A percentile compares a stretch with the other conserved stretches of the same genome.
Evolutionary conservation across 2,888 invertebrate species (phyloP).

Genomic region (Drosophila paranaensis): DNA sequence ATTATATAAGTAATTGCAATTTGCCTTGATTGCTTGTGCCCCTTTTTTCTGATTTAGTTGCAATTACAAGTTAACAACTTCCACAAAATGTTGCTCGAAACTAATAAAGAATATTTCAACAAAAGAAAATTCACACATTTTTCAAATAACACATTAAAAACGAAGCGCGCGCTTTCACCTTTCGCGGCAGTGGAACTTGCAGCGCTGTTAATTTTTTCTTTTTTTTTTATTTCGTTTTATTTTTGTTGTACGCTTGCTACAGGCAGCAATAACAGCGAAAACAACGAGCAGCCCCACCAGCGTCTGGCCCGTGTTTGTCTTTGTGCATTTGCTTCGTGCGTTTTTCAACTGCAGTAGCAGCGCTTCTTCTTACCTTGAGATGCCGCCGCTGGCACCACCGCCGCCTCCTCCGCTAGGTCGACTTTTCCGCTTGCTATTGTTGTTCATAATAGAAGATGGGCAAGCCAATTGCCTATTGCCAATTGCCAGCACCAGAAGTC

Average conservation of each 20-base stretch:
- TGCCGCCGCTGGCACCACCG: constrained; percentile 75
- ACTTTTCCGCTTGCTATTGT: constrained; percentile 93
- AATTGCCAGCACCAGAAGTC: constrained; percentile 67
- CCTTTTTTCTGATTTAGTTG: constrained; percentile 36
- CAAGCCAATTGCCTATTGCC: constrained; percentile 62
- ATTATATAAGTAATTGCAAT: constrained; percentile 79
- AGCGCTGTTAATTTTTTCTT: constrained; percentile 9
- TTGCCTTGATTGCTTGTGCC: constrained; percentile 62
- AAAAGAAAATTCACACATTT: constrained; percentile 16
- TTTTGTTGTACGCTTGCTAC: constrained; percentile 36
- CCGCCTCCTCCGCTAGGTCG: constrained; percentile 87
- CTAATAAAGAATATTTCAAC: constrained; percentile 7
- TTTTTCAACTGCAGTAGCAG: constrained; percentile 45
- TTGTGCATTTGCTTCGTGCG: constrained; percentile 53
- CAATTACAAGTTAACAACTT: constrained; percentile 32
- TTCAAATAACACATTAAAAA: constrained; percentile 23
- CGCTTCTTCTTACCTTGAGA: constrained; percentile 81
- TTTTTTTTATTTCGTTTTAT: background rate
- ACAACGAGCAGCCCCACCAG: constrained; percentile 16
- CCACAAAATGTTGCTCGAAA: constrained; percentile 15
- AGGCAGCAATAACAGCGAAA: constrained; percentile 17
- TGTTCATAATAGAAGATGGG: constrained; percentile 77
- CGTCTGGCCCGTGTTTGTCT: constrained; percentile 43
- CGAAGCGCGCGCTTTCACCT: constrained; percentile 58
- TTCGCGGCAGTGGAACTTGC: constrained; percentile 40